Conservation (phyloP, 2,888 invertebrate species). For the Sinhomidia bicolor region DNA sequence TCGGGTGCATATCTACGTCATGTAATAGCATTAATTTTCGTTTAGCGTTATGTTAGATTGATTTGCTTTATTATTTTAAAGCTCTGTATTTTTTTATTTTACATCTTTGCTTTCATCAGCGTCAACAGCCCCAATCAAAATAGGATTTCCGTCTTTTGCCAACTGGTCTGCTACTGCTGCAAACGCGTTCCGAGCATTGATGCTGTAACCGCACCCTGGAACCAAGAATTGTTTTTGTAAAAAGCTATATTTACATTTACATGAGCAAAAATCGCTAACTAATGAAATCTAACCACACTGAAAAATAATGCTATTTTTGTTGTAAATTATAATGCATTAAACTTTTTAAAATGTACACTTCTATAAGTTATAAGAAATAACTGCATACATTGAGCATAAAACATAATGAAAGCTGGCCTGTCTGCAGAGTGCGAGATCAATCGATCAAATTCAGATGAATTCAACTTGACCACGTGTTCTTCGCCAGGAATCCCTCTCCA, state of each 20-base stretch:
- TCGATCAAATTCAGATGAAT: constrained; percentile 33
- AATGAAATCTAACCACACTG: no score
- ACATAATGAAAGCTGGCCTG: constrained; percentile 51
- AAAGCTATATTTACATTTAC: background rate
- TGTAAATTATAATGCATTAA: background rate
- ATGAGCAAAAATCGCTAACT: no score
- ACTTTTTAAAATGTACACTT: background rate
- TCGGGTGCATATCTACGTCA: constrained; percentile 19
- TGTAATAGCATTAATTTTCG: background rate
- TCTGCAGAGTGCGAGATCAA: background rate
- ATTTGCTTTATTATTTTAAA: background rate
- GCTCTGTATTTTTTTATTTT: background rate
- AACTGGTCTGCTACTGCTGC: constrained; percentile 42
- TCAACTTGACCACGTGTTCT: constrained; percentile 19
- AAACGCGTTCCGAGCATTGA: constrained; percentile 19
- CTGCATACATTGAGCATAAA: constrained; percentile 54
- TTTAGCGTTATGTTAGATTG: no score
- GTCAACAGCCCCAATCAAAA: constrained; percentile 50
- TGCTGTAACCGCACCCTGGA: constrained; percentile 54
- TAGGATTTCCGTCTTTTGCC: constrained; percentile 31
- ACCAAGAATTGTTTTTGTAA: background rate
- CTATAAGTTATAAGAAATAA: background rate
- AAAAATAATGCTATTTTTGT: no score
- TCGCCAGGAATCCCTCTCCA: constrained; percentile 42
- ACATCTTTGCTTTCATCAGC: constrained; percentile 52